Percentiles rank a stretch among this genome's conserved stretches.
Evolutionary conservation across 2,797 vertebrate species (phyloP).

Genomic region (Artibeus jamaicensis): DNA sequence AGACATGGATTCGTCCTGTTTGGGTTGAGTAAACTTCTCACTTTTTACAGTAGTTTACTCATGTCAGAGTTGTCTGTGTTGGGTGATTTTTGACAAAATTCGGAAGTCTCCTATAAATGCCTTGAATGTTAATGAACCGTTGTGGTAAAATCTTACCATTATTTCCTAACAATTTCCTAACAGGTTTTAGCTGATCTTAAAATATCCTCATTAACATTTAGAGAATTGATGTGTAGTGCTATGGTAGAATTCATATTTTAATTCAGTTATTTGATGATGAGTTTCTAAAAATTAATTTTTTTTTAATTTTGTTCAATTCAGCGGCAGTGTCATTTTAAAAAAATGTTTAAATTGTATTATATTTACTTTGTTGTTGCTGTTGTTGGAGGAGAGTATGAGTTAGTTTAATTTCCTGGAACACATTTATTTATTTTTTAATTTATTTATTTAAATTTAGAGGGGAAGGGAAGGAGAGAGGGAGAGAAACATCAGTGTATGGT

Average conservation of each 20-base stretch:
- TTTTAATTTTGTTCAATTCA: not conserved
- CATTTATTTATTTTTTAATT: no score
- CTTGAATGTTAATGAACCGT: constrained; percentile 17
- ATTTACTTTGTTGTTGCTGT: not conserved
- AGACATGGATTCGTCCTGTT: not conserved
- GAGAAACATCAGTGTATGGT: no score
- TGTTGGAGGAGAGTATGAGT: not conserved
- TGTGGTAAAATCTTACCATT: not conserved
- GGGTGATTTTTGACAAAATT: constrained; percentile 7
- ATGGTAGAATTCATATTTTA: not conserved
- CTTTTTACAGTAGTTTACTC: not conserved
- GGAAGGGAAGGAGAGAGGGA: no score
- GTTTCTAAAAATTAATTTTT: not conserved
- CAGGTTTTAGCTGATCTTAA: constrained; percentile 26
- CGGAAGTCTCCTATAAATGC: not conserved
- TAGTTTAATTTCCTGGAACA: not conserved
- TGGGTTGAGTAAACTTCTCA: not conserved
- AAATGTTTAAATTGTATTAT: not conserved
- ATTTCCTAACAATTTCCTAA: constrained; percentile 29
- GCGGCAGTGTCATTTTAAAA: not conserved
- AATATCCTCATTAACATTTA: not conserved
- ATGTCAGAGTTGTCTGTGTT: not conserved
- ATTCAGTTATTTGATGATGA: not conserved
- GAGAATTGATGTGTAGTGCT: not conserved
- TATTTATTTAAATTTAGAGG: no score